These are phyloP conservation scores for Propithecus coquereli DNA, from an alignment of 2,113 vertebrate species.

Conservation along the genomic window DNA sequence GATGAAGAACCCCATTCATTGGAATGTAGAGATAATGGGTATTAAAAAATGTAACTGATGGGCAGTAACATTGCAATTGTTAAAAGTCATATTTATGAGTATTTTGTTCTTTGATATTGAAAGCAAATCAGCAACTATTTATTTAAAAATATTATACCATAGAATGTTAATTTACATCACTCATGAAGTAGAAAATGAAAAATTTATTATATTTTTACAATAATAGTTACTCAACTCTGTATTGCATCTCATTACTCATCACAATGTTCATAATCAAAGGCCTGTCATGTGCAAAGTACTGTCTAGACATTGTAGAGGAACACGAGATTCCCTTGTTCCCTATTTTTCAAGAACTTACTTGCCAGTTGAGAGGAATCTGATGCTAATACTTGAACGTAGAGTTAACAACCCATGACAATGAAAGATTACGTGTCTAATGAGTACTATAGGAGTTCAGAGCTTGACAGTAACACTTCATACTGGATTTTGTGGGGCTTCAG, in stretches of 20 bases:
- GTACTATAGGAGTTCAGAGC: background rate
- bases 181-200: constrained; percentile 1
- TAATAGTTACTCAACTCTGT: background rate
- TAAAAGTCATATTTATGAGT: background rate
- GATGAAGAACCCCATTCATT: background rate
- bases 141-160: background rate
- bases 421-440: background rate
- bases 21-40: background rate
- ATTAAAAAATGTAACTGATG: background rate
- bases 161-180: background rate
- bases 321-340: background rate
- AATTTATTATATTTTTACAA: background rate
- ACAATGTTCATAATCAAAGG: background rate
- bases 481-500: background rate
- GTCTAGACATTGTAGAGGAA: background rate
- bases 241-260: background rate
- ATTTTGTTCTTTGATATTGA: background rate
- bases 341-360: background rate
- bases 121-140: background rate
- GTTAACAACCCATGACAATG: background rate
- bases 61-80: background rate
- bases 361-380: background rate
- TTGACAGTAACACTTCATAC: background rate
- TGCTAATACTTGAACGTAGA: background rate
- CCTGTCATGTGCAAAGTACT: background rate